Base-by-base conservation (phyloP, 2,113 vertebrate genomes). In the Trogon surrucura region DNA sequence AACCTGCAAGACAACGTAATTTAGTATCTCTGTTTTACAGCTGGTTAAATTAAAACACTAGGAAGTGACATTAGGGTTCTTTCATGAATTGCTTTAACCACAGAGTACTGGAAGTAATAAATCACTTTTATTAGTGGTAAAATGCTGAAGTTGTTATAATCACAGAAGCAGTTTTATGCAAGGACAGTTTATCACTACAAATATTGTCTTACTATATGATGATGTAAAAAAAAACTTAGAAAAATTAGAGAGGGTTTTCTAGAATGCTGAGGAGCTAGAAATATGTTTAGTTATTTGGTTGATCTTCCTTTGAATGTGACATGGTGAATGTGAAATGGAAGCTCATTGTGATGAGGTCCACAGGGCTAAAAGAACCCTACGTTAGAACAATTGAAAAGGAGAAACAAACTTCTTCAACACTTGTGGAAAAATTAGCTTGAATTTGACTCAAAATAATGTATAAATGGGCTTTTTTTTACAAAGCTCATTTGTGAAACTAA, bases 111-210 rank as follows among this genome's bases (percentile, higher is more conserved):
- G 22, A 84, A 92, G 22, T 23, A 92, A 78, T 80, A 93, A 84
- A 89, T 93, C 53, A 91, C 18, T 87, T 75, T 92, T 84, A 89
- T 91, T 74, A 79, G 51, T 60, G 47, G 73, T 75, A 92, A 96
- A 95, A 78, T 84, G 22, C 19, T 74, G 61, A 92, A 60, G 11
- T n/a, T 72, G 36, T 77, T 71, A 18, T 78, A 78, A 80, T 66
- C 22, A 51, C 38, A 58, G 79, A 84, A 88, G 4, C 10, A 41
- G 14, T 58, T 77, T 61, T 78, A 74, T 4, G 3, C 58, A 79
- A 61, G 13, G 11, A 69, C 34, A 53, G 16, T 83, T 90, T 83
- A 88, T 77, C 22, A 36, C 36, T 84, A 38, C 56, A 89, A 92
- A 84, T 88, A 54, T 80, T 88, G 21, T 53, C 47, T 47, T 73